phyloP scores from a whole-genome alignment of 2,888 invertebrate genomes.

The Caenorhabditis wallacei region DNA sequence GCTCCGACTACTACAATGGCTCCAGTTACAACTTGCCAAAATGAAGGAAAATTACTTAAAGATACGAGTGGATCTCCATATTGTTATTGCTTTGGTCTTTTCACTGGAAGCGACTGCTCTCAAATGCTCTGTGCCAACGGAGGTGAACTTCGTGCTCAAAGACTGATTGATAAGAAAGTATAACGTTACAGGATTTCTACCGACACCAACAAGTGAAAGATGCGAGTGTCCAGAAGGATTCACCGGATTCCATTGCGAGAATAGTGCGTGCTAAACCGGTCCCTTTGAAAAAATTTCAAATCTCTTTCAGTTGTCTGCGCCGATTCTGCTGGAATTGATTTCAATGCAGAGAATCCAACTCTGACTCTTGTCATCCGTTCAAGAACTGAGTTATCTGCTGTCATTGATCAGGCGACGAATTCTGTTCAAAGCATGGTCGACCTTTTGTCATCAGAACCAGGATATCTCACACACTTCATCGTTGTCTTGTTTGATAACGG shows the following conservation, averaged over 20 bases:
- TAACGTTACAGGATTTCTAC: constrained; percentile 33
- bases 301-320: constrained; percentile 72
- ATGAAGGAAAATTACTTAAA: constrained; percentile 69
- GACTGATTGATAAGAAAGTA: neutral
- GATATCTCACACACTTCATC: constrained; percentile 72
- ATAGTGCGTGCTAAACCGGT: constrained; percentile 19
- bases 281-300: neutral
- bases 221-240: constrained; percentile 71
- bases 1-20: constrained; percentile 33
- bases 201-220: constrained; percentile 33
- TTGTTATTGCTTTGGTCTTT: constrained; percentile 72
- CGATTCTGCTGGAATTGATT: constrained; percentile 63
- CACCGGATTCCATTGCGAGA: constrained; percentile 72
- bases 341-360: constrained; percentile 72
- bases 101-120: constrained; percentile 68
- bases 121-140: constrained; percentile 71
- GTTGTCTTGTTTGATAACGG: constrained; percentile 76
- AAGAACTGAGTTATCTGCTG: constrained; percentile 58
- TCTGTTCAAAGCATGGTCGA: constrained; percentile 53
- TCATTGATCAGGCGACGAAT: constrained; percentile 67
- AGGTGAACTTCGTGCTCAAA: constrained; percentile 21
- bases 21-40: constrained; percentile 62
- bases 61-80: constrained; percentile 63
- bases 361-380: constrained; percentile 74
- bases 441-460: constrained; percentile 66